A percentile compares a stretch with the other conserved stretches of the same genome.
Evolutionary conservation across 2,888 invertebrate species (phyloP).

Genomic region (Spatulosminthurus flaviceps): DNA sequence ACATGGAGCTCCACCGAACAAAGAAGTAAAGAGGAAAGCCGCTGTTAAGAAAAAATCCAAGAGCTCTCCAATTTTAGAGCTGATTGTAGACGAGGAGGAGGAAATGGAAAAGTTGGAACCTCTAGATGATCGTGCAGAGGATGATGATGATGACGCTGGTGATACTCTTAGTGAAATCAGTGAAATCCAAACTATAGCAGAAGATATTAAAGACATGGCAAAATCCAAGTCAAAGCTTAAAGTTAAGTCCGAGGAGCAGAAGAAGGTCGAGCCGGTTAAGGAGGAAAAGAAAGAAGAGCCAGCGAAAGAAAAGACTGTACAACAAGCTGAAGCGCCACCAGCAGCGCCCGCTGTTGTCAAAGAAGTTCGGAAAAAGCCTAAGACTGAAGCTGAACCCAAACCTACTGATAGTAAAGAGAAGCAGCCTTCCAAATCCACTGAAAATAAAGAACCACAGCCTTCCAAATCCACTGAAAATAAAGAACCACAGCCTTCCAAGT

Average conservation of each 20-base stretch:
- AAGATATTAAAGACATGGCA: constrained; percentile 51
- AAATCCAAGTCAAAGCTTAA: constrained; percentile 25
- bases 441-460: no score
- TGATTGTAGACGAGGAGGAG: constrained; percentile 77
- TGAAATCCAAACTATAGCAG: constrained; percentile 61
- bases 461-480: no score
- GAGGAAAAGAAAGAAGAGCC: constrained; percentile 58
- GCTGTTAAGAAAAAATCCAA: constrained; percentile 58
- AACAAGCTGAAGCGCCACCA: constrained; percentile 53
- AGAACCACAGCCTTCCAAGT: no score
- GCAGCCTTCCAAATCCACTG: no score
- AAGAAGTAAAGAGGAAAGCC: constrained; percentile 28
- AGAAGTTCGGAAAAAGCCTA: background rate
- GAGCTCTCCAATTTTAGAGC: constrained; percentile 57
- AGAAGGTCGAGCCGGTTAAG: constrained; percentile 48
- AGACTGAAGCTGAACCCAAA: constrained; percentile 36
- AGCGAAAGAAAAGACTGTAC: constrained; percentile 51
- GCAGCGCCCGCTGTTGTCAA: constrained; percentile 2
- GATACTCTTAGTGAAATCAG: constrained; percentile 63
- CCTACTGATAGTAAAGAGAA: background rate
- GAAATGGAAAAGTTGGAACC: constrained; percentile 66
- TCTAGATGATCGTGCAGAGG: constrained; percentile 36
- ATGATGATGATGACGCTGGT: constrained; percentile 56
- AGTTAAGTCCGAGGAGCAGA: constrained; percentile 40
- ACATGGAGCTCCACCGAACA: background rate